phyloP scores from a whole-genome alignment of 2,797 vertebrate genomes.

The Danio jaintianensis region DNA sequence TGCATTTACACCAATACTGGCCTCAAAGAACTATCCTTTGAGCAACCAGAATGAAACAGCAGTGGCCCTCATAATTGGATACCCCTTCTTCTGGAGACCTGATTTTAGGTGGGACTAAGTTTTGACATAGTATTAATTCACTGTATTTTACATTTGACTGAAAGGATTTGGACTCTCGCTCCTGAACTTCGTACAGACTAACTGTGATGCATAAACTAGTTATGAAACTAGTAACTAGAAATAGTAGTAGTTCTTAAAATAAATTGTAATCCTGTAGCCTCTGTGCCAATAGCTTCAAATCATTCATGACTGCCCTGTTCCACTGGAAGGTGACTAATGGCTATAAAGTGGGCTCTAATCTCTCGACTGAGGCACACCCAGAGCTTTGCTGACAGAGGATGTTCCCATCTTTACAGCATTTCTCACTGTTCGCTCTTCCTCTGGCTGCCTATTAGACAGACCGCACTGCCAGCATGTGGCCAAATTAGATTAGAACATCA shows the following conservation, averaged over 20 bases:
- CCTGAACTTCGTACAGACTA: neutral
- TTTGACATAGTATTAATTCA: neutral
- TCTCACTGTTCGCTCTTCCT: conserved; percentile 21
- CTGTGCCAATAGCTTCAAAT: neutral
- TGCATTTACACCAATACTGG: no score
- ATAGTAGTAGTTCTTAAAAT: neutral
- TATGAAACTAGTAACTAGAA: neutral
- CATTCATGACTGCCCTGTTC: conserved; percentile 3
- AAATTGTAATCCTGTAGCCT: neutral
- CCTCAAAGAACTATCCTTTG: no score
- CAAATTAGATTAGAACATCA: conserved; percentile 49
- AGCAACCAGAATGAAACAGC: no score
- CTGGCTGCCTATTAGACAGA: conserved; percentile 21
- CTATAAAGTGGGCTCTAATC: conserved; percentile 25
- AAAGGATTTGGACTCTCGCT: neutral
- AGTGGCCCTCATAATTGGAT: no score
- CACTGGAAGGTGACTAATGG: conserved; percentile 32
- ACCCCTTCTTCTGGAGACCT: neutral
- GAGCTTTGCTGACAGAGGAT: conserved; percentile 33
- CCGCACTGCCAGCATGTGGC: conserved; percentile 35
- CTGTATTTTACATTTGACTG: no score
- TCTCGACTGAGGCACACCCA: conserved; percentile 20
- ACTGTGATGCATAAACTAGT: neutral
- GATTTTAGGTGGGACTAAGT: no score
- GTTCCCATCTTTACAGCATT: conserved; percentile 15